Base-by-base conservation (phyloP, 2,113 vertebrate species). In the Hypomesus transpacificus region DNA sequence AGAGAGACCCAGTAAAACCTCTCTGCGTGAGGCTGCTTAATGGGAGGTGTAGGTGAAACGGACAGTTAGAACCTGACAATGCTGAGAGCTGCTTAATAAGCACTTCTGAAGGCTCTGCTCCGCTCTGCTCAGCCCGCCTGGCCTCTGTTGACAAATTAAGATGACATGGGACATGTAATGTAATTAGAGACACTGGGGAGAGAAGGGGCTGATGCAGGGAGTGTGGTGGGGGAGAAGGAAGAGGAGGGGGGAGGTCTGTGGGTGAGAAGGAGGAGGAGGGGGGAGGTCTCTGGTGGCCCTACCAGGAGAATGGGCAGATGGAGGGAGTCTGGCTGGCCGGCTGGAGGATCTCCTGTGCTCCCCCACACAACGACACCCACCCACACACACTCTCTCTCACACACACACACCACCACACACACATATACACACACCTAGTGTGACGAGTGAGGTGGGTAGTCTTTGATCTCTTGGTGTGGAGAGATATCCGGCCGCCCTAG, bases 31-130 rank as follows among this genome's bases (percentile, higher is more conserved):
- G 91, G 91, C 91, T 90, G 90, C 90, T 92, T 94, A 96, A 94
- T 92, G 89, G 92, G 91, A 94, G 92, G 91, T 95, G 92, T 92
- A 93, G 93, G 88, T 94, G 92, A 95, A 93, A 92, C 94, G 93
- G 87, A 94, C 91, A 89, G 90, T 92, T 90, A 91, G 82, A 89
- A 94, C 92, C 85, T 95, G 93, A 96, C 94, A 91, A 89, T 93
- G 88, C 90, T 89, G 89, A 79, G 82, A 89, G 92, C 90, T 83
- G 86, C 85, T 88, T 93, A 91, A 94, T 90, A 91, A 91, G 87
- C 84, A 91, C 80, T 86, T 87, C 80, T 83, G 80, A 83, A 66
- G 78, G 58, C 34, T 66, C 50, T 66, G 17, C n/a, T 75, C 80
- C 80, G 75, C 46, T 31, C 59, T 61, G 22, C 60, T 82, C 83